Conservation (phyloP, 2,888 invertebrate species). For the Notodonta dromedarius region DNA sequence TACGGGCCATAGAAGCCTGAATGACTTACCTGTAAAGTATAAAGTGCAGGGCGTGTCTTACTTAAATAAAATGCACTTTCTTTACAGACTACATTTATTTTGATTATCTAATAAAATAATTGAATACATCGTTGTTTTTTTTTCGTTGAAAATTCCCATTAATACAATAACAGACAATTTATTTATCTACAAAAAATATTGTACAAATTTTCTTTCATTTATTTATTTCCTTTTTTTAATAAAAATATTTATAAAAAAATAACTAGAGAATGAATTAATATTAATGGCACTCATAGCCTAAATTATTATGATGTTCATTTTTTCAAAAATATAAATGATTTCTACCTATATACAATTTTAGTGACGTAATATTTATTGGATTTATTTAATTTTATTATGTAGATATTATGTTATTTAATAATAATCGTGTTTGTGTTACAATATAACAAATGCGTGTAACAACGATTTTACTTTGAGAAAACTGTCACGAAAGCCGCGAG, state of each 20-base stretch:
- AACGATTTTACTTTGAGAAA: conserved; percentile 13
- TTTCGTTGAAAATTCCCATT: conserved; percentile 39
- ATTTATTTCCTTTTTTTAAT: conserved; percentile 22
- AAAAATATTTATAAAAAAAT: conserved; percentile 44
- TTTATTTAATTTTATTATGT: conserved; percentile 11
- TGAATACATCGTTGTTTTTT: conserved; percentile 47
- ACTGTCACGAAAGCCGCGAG: conserved; percentile 8
- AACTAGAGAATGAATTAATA: conserved; percentile 61
- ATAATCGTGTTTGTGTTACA: conserved; percentile 35
- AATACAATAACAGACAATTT: conserved; percentile 22
- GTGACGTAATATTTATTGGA: conserved; percentile 2
- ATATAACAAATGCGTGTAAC: conserved; percentile 50
- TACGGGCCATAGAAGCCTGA: too few relatives aligned
- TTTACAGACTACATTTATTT: conserved; percentile 40
- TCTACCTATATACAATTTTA: neutral
- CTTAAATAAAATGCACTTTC: conserved; percentile 10
- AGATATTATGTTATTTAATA: conserved; percentile 14
- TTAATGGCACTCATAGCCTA: conserved; percentile 82
- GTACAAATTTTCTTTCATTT: conserved; percentile 33
- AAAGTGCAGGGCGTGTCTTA: neutral
- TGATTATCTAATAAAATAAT: conserved; percentile 39
- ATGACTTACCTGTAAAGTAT: too few relatives aligned
- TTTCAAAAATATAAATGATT: conserved; percentile 10
- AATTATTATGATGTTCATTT: conserved; percentile 54
- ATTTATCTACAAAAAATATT: conserved; percentile 41